Evolutionary conservation across 1,140 invertebrate species (phyloP).

Genomic region (Drosophila sp.): DNA sequence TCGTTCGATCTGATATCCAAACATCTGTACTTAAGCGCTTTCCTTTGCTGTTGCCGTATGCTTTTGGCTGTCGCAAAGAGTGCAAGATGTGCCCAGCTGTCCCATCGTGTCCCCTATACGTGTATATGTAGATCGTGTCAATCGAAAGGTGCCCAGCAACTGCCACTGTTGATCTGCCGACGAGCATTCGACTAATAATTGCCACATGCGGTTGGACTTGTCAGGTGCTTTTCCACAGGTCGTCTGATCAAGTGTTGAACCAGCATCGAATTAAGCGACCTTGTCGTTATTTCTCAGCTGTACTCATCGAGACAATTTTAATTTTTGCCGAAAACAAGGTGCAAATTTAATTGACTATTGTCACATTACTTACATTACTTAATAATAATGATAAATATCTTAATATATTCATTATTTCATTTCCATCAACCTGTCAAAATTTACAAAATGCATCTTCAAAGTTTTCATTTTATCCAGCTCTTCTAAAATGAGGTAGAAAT

Average conservation of each 20-base stretch:
- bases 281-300: not conserved
- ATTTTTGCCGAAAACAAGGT: not conserved
- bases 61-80: slow-evolving; percentile 34
- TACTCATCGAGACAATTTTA: not conserved
- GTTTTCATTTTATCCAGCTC: too few relatives aligned
- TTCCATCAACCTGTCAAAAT: too few relatives aligned
- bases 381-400: too few relatives aligned
- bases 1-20: slow-evolving; percentile 18
- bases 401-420: too few relatives aligned
- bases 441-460: too few relatives aligned
- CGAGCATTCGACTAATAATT: slow-evolving; percentile 72
- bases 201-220: slow-evolving; percentile 60
- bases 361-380: too few relatives aligned
- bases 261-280: slow-evolving; percentile 25
- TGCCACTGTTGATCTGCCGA: slow-evolving; percentile 57
- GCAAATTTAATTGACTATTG: too few relatives aligned
- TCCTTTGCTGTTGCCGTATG: slow-evolving; percentile 9
- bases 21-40: slow-evolving; percentile 21
- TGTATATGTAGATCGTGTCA: slow-evolving; percentile 46
- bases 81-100: slow-evolving; percentile 36
- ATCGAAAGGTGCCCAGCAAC: slow-evolving; percentile 62
- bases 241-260: slow-evolving; percentile 21
- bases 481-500: not conserved
- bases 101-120: slow-evolving; percentile 6
- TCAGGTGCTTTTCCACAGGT: slow-evolving; percentile 70